These are phyloP conservation scores for Sus cebifrons DNA, from an alignment of 2,797 vertebrate species.

Conservation along the genomic window DNA sequence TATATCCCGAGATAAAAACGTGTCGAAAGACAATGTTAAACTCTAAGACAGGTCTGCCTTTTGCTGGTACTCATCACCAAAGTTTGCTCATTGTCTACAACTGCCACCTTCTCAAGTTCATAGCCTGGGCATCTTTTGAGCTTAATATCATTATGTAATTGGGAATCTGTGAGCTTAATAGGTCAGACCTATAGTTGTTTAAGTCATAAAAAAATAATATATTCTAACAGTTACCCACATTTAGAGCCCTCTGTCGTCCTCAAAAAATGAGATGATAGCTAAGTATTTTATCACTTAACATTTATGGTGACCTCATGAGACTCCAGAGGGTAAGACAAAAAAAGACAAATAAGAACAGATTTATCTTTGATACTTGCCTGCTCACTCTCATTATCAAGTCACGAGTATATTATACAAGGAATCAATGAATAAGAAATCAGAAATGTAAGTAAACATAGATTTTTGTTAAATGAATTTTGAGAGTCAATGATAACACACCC, in stretches of 20 bases:
- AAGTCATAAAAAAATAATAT: slow-evolving; percentile 35
- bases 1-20: slow-evolving; percentile 38
- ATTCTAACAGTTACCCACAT: background rate
- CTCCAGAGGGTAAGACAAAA: background rate
- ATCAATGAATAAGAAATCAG: slow-evolving; percentile 38
- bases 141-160: background rate
- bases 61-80: background rate
- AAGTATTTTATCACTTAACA: slow-evolving; percentile 31
- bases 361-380: background rate
- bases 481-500: background rate
- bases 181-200: background rate
- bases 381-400: slow-evolving; percentile 6
- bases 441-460: background rate
- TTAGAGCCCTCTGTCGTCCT: background rate
- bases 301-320: too few relatives aligned
- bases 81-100: background rate
- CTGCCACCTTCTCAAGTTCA: background rate
- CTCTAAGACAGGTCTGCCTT: background rate
- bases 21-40: background rate
- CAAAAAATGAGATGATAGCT: background rate
- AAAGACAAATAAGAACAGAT: background rate
- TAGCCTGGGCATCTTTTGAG: background rate
- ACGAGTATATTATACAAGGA: background rate
- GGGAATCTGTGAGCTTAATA: background rate
- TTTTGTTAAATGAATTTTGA: background rate